Conservation (phyloP, 2,113 vertebrate species). For the Daboia siamensis region DNA sequence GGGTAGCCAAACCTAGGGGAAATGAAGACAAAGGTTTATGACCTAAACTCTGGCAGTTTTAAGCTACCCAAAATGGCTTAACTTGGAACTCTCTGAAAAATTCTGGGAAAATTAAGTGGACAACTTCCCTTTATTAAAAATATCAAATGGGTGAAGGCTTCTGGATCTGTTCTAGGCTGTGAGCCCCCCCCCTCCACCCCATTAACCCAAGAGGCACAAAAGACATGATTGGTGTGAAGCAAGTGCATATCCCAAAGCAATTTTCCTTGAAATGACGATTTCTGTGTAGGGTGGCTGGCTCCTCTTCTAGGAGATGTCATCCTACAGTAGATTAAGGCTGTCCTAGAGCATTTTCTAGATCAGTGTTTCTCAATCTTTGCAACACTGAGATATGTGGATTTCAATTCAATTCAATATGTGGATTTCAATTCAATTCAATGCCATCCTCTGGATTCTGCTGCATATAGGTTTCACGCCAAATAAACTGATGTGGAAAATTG, state of each 20-base stretch:
- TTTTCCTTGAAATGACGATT: not conserved
- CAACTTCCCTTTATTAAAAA: not conserved
- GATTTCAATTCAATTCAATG: no score
- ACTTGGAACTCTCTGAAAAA: not conserved
- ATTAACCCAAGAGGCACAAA: not conserved
- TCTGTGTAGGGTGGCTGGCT: not conserved
- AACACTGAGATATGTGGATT: not conserved
- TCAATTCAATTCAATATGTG: no score
- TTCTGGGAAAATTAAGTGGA: not conserved
- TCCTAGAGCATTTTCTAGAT: not conserved
- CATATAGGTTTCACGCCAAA: not conserved
- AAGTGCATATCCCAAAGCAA: not conserved
- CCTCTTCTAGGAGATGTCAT: not conserved
- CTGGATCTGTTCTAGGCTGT: not conserved
- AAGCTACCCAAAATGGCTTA: not conserved
- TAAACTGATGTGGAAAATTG: no score
- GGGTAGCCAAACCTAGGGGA: conserved; percentile 86
- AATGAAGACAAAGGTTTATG: conserved; percentile 29
- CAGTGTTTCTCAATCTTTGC: not conserved
- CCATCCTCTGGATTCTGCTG: not conserved
- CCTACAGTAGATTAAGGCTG: not conserved
- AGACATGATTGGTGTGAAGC: not conserved
- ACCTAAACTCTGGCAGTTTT: not conserved
- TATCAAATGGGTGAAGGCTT: not conserved
- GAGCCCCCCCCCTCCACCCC: no score